Evolutionary conservation across 1,140 invertebrate species (phyloP), one percentile per base, ranked within the genome.

Genomic region (Lordiphosa mommai): DNA sequence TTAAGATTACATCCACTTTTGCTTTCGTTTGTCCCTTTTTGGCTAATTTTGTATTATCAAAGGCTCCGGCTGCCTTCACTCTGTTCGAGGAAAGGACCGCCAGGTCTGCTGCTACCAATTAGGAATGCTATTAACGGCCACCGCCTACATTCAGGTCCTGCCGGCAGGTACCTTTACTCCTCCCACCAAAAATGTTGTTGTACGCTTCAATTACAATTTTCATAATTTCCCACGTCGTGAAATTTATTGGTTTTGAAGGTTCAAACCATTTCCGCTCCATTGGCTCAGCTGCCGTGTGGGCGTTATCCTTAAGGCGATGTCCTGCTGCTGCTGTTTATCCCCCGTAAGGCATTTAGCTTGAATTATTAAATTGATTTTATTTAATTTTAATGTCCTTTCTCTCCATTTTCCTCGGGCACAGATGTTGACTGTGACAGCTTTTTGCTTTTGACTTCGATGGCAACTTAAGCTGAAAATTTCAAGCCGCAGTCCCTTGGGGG

Each of bases 331-430:
- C n/a, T 52, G 46, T 27, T 32, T 46, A 37, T 60, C 55, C 51
- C 47, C 30, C 76, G 71, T 68, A 82, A 57, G 67, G 63, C 61
- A 70, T 84, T 84, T 82, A 72, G 67, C 67, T 50, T 82, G 73
- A 82, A 82, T 82, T 80, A 82, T 82, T 82, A 76, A 82, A 72
- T 82, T 82, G 77, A 82, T 82, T 82, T 76, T 84, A 71, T 80
- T 64, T 71, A 60, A 63, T 84, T 76, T 74, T 60, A 67, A 82
- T 63, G 77, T 34, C 29, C 27, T 27, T 27, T 27, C 23, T 27
- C 7, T 27, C 23, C 23, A 5, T 7, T 23, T 7, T 27, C n/a
- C n/a, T n/a, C 23, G 23, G 7, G 23, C 6, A 27, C 23, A 27
- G 12, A 16, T n/a, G 7, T 41, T 16, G 43, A 51, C 40, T 60